A percentile compares a stretch with the other conserved stretches of the same genome.
These are phyloP conservation scores for Hippocampus mohnikei DNA, from an alignment of 2,113 vertebrate species.

Conservation along the genomic window DNA sequence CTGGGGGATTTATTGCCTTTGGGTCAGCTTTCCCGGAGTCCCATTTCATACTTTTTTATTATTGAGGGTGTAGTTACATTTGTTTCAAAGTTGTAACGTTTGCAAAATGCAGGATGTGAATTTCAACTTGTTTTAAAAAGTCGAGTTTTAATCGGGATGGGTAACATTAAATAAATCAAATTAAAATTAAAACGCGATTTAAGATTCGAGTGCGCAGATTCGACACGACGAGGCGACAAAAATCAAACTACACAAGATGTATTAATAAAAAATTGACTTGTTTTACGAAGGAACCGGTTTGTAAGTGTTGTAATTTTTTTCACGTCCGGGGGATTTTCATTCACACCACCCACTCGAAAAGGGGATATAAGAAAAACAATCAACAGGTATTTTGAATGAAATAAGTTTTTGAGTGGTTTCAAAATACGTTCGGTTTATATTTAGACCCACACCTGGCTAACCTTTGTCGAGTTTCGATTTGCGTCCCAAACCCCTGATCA, in stretches of 20 bases:
- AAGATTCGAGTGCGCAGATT: not conserved
- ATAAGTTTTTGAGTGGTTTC: not conserved
- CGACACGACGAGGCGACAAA: not conserved
- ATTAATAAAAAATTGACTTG: not conserved
- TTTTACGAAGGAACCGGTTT: not conserved
- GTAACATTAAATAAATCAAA: not conserved
- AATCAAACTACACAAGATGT: not conserved
- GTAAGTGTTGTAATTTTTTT: not conserved
- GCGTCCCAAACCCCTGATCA: slow-evolving; percentile 19
- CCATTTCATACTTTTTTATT: slow-evolving; percentile 61
- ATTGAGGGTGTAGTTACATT: slow-evolving; percentile 33
- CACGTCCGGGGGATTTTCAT: not conserved
- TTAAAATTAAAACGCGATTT: not conserved
- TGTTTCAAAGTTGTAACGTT: slow-evolving; percentile 34
- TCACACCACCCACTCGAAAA: not conserved
- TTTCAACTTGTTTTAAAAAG: not conserved
- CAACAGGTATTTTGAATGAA: slow-evolving; percentile 8
- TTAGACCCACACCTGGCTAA: not conserved
- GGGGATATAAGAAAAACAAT: not conserved
- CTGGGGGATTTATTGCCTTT: slow-evolving; percentile 87
- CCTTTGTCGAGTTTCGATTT: slow-evolving; percentile 8
- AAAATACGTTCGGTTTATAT: not conserved
- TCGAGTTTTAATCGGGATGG: not conserved
- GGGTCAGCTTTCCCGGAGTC: slow-evolving; percentile 78
- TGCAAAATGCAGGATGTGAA: not conserved